These are phyloP conservation scores for Spilosoma lubricipeda DNA, from an alignment of 2,888 invertebrate genomes.

Conservation along the genomic window DNA sequence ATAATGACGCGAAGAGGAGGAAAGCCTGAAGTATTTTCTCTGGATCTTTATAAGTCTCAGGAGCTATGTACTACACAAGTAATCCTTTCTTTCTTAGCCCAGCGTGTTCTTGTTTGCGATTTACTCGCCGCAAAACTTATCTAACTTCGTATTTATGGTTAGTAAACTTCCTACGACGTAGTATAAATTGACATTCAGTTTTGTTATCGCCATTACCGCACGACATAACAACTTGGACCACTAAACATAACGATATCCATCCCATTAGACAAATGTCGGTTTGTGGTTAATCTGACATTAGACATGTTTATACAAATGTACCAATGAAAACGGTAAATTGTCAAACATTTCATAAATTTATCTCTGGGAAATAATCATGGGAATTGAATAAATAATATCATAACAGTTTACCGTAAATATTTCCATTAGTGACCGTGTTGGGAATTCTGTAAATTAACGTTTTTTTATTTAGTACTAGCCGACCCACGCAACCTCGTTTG, in stretches of 20 bases:
- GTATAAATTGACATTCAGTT: slow-evolving; percentile 28
- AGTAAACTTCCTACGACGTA: neutral
- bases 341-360: slow-evolving; percentile 15
- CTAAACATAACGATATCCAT: slow-evolving; percentile 55
- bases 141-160: neutral
- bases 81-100: neutral
- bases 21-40: neutral
- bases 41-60: neutral
- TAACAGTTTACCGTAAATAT: neutral
- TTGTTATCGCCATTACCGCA: slow-evolving; percentile 35
- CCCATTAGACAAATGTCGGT: slow-evolving; percentile 56
- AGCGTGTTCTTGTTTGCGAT: neutral
- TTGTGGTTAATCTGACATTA: slow-evolving; percentile 46
- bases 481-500: no score
- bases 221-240: slow-evolving; percentile 49
- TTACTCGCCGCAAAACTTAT: neutral
- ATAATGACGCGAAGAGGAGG: no score
- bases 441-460: neutral
- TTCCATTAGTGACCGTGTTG: neutral
- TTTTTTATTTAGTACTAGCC: neutral
- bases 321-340: slow-evolving; percentile 20
- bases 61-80: neutral
- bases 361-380: neutral
- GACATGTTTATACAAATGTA: slow-evolving; percentile 39
- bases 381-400: neutral